Base-by-base conservation (phyloP, 2,797 vertebrate genomes). In the Erpetoichthys calabaricus region DNA sequence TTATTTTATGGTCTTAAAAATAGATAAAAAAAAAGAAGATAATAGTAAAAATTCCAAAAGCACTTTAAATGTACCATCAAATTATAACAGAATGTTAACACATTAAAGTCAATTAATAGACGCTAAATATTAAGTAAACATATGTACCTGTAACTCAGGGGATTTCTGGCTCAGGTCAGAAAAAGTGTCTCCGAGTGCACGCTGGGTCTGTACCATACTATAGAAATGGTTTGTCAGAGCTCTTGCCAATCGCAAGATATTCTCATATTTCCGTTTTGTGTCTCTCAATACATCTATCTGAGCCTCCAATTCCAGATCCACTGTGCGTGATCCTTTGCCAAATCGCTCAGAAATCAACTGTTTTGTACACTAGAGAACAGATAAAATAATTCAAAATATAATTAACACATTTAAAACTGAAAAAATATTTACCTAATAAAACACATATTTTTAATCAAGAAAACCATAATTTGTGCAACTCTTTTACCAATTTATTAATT, bases 121-220 rank as follows among this genome's bases (percentile, higher is more conserved):
- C 25, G 25, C 25, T 25, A 25, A 25, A 25, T 25, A 25, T 25
- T 25, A 25, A 25, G 25, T 25, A 25, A 25, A 25, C 25, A 25
- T 25, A 25, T 25, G 25, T 60, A 94, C 94, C 95, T 97, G 94
- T 55, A 98, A 76, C 75, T 98, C 95, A 0, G 95, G 95, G 0
- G 92, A 97, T 75, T 98, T 98, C 86, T 98, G 95, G 82, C 95
- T 94, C 72, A 98, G 91, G 71, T 98, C 95, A 0, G 91, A 87
- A 61, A 98, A 97, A 66, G 89, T 88, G 7, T 97, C 94, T 0
- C 91, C 95, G 41, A 98, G 82, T 52, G 89, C 91, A 50, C 93
- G 92, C 75, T 98, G 95, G 0, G 95, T 98, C 81, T 98, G 87
- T 58, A 97, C 88, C 69, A 96, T 88, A 80, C 81, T 90, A 75